Conservation (phyloP, 1,140 invertebrate genomes). For the Drosophila persimilis region DNA sequence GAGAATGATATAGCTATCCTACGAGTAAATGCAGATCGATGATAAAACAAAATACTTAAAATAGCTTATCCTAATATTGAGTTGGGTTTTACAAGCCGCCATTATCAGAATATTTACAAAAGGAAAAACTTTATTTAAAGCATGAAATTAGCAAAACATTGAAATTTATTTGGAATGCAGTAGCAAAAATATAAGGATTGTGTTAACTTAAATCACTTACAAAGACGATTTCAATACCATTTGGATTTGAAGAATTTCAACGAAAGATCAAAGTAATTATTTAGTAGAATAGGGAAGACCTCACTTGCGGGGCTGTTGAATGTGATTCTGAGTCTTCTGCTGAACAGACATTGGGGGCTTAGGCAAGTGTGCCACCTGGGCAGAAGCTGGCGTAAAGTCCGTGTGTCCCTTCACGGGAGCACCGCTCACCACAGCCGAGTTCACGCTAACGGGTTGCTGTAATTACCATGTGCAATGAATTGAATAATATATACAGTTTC, state of each 20-base stretch:
- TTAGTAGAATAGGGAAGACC: background rate
- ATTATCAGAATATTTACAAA: constrained; percentile 24
- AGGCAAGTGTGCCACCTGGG: constrained; percentile 90
- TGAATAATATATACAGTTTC: constrained; percentile 53
- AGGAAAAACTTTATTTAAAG: constrained; percentile 54
- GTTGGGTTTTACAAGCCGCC: too few relatives aligned
- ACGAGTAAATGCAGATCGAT: too few relatives aligned
- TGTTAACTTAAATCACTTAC: constrained; percentile 22
- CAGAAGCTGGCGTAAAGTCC: constrained; percentile 94
- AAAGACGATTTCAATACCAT: constrained; percentile 52
- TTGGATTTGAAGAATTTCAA: constrained; percentile 35
- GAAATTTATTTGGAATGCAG: constrained; percentile 66
- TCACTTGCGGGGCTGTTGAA: constrained; percentile 91
- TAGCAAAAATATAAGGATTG: constrained; percentile 55
- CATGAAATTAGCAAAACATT: constrained; percentile 16
- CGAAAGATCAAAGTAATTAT: constrained; percentile 41
- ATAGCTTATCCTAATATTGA: background rate
- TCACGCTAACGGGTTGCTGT: constrained; percentile 85
- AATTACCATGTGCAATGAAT: constrained; percentile 16
- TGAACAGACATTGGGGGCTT: constrained; percentile 87
- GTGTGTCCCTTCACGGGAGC: constrained; percentile 91
- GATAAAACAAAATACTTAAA: background rate
- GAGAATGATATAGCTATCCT: too few relatives aligned
- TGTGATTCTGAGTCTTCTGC: constrained; percentile 85
- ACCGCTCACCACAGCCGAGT: constrained; percentile 90